phyloP scores from a whole-genome alignment of 2,888 invertebrate genomes.

The Polyommatus iphigenia region DNA sequence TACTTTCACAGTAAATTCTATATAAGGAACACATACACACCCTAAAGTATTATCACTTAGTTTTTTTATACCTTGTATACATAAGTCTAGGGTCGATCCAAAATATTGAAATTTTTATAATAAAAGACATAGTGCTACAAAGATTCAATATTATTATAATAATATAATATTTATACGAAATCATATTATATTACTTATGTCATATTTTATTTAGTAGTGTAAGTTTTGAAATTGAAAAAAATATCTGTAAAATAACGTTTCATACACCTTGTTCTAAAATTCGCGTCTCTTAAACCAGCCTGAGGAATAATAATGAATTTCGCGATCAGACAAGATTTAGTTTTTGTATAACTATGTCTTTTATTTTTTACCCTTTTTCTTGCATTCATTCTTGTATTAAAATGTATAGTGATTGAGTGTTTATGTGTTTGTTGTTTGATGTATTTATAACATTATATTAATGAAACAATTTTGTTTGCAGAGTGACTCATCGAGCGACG shows the following conservation, averaged over 20 bases:
- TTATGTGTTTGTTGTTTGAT: background rate
- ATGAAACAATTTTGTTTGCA: background rate
- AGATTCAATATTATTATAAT: background rate
- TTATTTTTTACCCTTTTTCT: background rate
- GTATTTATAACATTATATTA: background rate
- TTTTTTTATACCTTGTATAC: background rate
- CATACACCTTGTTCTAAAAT: no score
- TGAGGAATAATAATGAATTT: no score
- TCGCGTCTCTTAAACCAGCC: no score
- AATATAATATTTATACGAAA: no score
- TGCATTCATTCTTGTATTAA: background rate
- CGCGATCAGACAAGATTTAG: background rate
- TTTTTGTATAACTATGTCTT: background rate
- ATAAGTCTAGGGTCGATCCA: constrained; percentile 15
- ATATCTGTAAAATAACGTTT: no score
- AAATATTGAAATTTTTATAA: background rate
- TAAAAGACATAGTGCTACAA: background rate
- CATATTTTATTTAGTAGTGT: no score
- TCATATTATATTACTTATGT: no score
- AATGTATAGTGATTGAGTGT: background rate
- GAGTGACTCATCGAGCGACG: background rate
- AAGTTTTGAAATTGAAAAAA: no score
- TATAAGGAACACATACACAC: no score
- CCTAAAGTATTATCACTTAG: no score
- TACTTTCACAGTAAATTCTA: no score